Evolutionary conservation across 2,797 vertebrate species (phyloP).

Genomic region (Bothrops alternatus): DNA sequence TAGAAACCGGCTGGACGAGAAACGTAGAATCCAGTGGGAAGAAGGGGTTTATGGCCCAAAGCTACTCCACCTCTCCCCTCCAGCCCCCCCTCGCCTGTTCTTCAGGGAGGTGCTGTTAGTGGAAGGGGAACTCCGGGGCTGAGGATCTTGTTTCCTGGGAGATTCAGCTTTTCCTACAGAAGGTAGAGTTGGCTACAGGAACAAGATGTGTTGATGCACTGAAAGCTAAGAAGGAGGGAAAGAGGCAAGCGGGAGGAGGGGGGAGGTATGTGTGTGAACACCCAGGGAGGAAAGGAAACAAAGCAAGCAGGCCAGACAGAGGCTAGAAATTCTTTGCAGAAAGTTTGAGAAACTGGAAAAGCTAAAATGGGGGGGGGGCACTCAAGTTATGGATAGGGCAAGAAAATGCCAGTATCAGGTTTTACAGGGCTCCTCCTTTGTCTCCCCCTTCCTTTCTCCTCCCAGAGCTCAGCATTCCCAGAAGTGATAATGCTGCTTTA

Average conservation of each 20-base stretch:
- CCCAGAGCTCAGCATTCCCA: neutral
- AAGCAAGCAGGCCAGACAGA: neutral
- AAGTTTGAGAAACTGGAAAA: neutral
- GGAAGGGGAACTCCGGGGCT: conserved; percentile 57
- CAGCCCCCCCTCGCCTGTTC: neutral
- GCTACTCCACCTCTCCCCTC: conserved; percentile 20
- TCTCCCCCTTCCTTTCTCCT: neutral
- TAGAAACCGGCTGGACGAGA: conserved; percentile 62
- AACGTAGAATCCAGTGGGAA: conserved; percentile 47
- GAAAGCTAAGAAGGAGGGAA: neutral
- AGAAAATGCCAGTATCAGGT: neutral
- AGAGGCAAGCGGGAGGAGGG: neutral
- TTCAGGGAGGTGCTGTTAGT: conserved; percentile 34
- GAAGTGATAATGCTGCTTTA: neutral
- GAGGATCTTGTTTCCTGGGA: conserved; percentile 58
- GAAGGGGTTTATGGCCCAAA: conserved; percentile 50
- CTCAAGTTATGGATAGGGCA: neutral
- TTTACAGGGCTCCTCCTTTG: neutral
- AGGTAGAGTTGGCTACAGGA: conserved; percentile 19
- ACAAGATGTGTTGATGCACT: neutral
- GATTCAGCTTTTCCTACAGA: conserved; percentile 27
- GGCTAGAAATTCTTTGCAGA: neutral
- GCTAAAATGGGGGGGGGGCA: neutral
- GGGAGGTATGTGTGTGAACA: neutral
- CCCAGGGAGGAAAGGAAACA: neutral